phyloP scores from a whole-genome alignment of 2,888 invertebrate species.

The Sinotaia quadrata region DNA sequence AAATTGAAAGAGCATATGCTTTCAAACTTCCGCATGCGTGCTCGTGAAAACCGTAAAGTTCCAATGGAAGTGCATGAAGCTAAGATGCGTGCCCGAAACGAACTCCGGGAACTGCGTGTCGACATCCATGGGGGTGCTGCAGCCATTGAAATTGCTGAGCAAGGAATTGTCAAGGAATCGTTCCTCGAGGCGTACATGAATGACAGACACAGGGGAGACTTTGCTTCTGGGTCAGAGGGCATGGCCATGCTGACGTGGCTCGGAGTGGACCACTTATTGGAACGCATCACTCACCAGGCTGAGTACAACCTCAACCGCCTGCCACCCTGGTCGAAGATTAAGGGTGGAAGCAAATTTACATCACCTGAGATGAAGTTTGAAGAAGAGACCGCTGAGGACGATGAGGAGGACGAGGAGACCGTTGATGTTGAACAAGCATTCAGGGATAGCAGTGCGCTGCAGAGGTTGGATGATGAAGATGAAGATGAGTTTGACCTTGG shows the following conservation, averaged over 20 bases:
- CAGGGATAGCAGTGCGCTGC: slow-evolving; percentile 26
- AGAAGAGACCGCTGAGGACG: slow-evolving; percentile 35
- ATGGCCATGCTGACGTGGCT: slow-evolving; percentile 18
- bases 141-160: slow-evolving; percentile 46
- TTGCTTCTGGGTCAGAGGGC: neutral
- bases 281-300: slow-evolving; percentile 13
- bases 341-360: no score
- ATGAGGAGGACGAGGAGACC: slow-evolving; percentile 35
- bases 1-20: slow-evolving; percentile 44
- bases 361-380: neutral
- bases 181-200: slow-evolving; percentile 42
- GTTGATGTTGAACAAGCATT: slow-evolving; percentile 25
- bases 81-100: slow-evolving; percentile 35
- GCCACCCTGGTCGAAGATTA: neutral
- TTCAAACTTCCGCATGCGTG: slow-evolving; percentile 30
- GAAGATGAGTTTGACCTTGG: slow-evolving; percentile 35
- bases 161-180: slow-evolving; percentile 53
- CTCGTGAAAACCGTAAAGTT: slow-evolving; percentile 25
- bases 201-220: neutral
- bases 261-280: neutral
- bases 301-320: slow-evolving; percentile 4
- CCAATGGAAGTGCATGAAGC: slow-evolving; percentile 34
- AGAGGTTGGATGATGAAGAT: slow-evolving; percentile 42
- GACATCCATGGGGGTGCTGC: slow-evolving; percentile 45
- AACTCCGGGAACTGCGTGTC: slow-evolving; percentile 41